These are phyloP conservation scores for Loriculus beryllinus DNA, from an alignment of 2,797 vertebrate genomes.

Conservation along the genomic window DNA sequence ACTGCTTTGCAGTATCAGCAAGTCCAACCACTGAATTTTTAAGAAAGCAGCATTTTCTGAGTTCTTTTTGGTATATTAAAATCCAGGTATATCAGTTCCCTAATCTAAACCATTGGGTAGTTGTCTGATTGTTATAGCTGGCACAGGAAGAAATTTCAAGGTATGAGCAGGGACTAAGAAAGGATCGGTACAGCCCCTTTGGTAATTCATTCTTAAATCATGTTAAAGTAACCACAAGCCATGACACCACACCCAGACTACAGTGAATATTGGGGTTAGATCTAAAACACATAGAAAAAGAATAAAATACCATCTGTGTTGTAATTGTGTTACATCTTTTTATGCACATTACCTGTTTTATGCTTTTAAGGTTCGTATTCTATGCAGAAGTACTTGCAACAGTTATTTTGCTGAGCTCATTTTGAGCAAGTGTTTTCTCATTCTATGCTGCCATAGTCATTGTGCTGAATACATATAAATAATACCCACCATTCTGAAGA, in stretches of 20 bases:
- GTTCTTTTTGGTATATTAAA: not conserved
- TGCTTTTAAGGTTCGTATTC: not conserved
- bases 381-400: not conserved
- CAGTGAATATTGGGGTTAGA: not conserved
- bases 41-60: not conserved
- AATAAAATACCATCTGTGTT: not conserved
- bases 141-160: not conserved
- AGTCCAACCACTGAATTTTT: not conserved
- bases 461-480: not conserved
- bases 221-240: not conserved
- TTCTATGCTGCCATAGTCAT: not conserved
- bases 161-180: not conserved
- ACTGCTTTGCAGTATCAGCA: not conserved
- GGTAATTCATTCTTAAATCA: not conserved
- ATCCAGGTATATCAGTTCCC: not conserved
- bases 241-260: not conserved
- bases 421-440: not conserved
- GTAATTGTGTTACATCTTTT: not conserved
- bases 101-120: not conserved
- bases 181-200: not conserved
- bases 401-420: not conserved
- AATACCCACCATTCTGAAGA: not conserved
- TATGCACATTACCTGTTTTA: not conserved
- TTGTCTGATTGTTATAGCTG: not conserved
- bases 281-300: not conserved